A percentile compares a stretch with the other conserved stretches of the same genome.
Evolutionary conservation across 2,113 vertebrate species (phyloP).

Genomic region (Esox niger): DNA sequence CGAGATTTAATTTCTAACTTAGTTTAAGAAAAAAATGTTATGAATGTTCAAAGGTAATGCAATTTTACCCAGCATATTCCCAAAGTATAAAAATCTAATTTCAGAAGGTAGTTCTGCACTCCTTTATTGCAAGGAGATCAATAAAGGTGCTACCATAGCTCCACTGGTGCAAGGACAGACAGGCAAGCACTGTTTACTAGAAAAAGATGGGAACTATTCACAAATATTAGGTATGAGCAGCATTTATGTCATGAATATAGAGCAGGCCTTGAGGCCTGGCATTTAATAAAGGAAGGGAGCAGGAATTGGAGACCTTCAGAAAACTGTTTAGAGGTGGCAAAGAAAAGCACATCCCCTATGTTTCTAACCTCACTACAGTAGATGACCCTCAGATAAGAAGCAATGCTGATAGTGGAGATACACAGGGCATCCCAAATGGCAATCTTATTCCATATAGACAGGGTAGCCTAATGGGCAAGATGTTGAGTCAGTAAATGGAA

Average conservation of each 20-base stretch:
- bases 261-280: slow-evolving; percentile 58
- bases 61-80: slow-evolving; percentile 63
- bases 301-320: slow-evolving; percentile 45
- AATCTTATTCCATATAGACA: too few relatives aligned
- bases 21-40: slow-evolving; percentile 43
- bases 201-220: slow-evolving; percentile 52
- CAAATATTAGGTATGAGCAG: slow-evolving; percentile 62
- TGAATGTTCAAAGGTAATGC: slow-evolving; percentile 58
- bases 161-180: slow-evolving; percentile 40
- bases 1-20: slow-evolving; percentile 62
- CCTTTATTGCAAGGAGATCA: slow-evolving; percentile 68
- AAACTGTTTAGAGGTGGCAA: slow-evolving; percentile 30
- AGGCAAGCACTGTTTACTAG: slow-evolving; percentile 55
- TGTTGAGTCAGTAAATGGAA: too few relatives aligned
- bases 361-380: slow-evolving; percentile 17
- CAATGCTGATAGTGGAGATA: slow-evolving; percentile 1
- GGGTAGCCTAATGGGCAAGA: too few relatives aligned
- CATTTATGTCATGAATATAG: slow-evolving; percentile 68
- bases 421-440: too few relatives aligned
- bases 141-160: slow-evolving; percentile 62
- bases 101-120: slow-evolving; percentile 56
- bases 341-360: slow-evolving; percentile 22
- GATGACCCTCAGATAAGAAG: slow-evolving; percentile 34
- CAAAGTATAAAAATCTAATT: slow-evolving; percentile 68
- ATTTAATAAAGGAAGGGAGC: slow-evolving; percentile 44